Conservation (phyloP, 1,140 invertebrate species). For the Papilio dardanus region DNA sequence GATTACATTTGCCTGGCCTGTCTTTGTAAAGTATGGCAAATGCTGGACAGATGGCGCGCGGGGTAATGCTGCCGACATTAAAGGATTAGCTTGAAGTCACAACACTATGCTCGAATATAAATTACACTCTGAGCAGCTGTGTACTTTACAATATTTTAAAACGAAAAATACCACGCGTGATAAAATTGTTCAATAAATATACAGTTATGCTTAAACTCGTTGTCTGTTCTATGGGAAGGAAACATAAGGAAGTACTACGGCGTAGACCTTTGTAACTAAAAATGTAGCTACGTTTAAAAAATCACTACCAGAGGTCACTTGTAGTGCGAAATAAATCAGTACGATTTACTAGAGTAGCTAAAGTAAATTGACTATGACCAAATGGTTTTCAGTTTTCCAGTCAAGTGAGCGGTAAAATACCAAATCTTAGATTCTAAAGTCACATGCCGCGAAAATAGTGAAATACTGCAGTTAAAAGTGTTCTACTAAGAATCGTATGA, state of each 20-base stretch:
- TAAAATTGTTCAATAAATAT: not conserved
- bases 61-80: constrained; percentile 31
- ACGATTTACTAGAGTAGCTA: not conserved
- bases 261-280: not conserved
- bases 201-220: not conserved
- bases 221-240: not conserved
- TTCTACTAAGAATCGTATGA: constrained; percentile 20
- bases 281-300: not conserved
- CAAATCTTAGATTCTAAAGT: not conserved
- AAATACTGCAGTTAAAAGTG: constrained; percentile 6
- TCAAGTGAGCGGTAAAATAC: not conserved
- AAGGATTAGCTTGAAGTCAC: constrained; percentile 35
- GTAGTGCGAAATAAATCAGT: not conserved
- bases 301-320: not conserved
- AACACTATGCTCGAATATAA: constrained; percentile 31
- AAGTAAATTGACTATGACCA: not conserved
- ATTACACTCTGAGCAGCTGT: constrained; percentile 25
- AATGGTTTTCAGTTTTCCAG: not conserved
- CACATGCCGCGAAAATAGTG: not conserved
- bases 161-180: not conserved
- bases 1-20: constrained; percentile 15
- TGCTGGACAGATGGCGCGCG: constrained; percentile 30
- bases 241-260: not conserved
- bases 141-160: constrained; percentile 11
- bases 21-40: constrained; percentile 30